Evolutionary conservation across 2,888 invertebrate genomes (phyloP).

Genomic region (Sarcophaga rosellei): DNA sequence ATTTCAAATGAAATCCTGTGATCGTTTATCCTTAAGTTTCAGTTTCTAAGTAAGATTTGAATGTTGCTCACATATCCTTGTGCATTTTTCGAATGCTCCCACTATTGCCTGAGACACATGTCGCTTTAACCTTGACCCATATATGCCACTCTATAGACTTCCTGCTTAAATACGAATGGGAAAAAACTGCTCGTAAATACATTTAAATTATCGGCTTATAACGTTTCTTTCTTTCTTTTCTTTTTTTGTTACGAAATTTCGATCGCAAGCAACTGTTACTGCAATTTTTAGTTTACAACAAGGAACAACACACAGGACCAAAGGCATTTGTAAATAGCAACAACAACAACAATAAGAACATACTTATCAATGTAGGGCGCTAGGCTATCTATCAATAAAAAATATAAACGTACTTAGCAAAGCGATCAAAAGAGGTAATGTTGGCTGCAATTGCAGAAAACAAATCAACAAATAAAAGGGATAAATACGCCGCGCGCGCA

Average conservation of each 20-base stretch:
- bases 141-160: neutral
- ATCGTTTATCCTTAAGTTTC: too few relatives aligned
- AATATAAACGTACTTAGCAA: conserved; percentile 18
- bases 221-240: conserved; percentile 12
- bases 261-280: conserved; percentile 43
- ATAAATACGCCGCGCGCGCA: conserved; percentile 42
- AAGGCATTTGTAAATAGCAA: conserved; percentile 20
- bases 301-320: neutral
- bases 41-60: too few relatives aligned
- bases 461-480: conserved; percentile 47
- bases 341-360: neutral
- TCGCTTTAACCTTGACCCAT: conserved; percentile 44
- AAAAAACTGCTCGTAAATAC: conserved; percentile 1
- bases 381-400: conserved; percentile 69
- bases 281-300: conserved; percentile 13
- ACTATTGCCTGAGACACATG: neutral
- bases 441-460: conserved; percentile 22
- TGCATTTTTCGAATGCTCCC: too few relatives aligned
- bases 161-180: neutral
- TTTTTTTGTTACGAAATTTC: neutral
- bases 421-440: neutral
- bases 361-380: conserved; percentile 70
- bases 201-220: conserved; percentile 33
- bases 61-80: too few relatives aligned
- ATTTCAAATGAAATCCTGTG: too few relatives aligned